These are phyloP conservation scores for Aplysina aerophoba DNA, from an alignment of 37 sponge, comb jelly and placozoan species.

Conservation along the genomic window DNA sequence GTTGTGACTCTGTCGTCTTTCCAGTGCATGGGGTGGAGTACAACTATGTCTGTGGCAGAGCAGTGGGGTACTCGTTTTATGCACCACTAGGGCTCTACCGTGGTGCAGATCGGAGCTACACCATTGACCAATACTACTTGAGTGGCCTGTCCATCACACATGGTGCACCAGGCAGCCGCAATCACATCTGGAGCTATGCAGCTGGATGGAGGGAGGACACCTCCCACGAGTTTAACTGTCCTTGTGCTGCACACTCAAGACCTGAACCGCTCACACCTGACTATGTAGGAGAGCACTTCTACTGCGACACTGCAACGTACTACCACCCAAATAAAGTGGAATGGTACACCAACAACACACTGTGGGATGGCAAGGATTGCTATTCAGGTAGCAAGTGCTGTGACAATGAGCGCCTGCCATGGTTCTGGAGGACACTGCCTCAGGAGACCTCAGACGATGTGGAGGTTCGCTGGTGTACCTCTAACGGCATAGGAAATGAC, in stretches of 20 bases:
- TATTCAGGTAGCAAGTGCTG: constrained; percentile 19
- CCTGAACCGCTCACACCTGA: not conserved
- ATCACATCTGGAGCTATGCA: not conserved
- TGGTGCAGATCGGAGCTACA: not conserved
- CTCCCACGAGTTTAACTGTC: not conserved
- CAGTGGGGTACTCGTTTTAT: not conserved
- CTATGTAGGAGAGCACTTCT: not conserved
- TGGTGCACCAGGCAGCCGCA: constrained; percentile 13
- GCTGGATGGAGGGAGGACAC: not conserved
- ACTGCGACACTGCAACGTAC: constrained; percentile 4
- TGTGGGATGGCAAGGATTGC: not conserved
- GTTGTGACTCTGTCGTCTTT: not conserved
- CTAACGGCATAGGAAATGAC: not conserved
- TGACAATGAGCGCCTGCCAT: not conserved
- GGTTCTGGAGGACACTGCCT: constrained; percentile 5
- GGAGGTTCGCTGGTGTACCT: constrained; percentile 8
- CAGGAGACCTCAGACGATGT: not conserved
- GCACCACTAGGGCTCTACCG: not conserved
- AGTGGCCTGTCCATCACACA: constrained; percentile 6
- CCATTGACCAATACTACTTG: not conserved
- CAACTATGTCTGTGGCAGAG: constrained; percentile 9
- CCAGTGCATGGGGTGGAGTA: not conserved
- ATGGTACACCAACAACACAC: constrained; percentile 16
- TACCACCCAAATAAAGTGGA: not conserved
- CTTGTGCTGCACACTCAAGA: not conserved